Evolutionary conservation across 1,140 invertebrate species (phyloP).

Genomic region (Brachionus rotundiformis): DNA sequence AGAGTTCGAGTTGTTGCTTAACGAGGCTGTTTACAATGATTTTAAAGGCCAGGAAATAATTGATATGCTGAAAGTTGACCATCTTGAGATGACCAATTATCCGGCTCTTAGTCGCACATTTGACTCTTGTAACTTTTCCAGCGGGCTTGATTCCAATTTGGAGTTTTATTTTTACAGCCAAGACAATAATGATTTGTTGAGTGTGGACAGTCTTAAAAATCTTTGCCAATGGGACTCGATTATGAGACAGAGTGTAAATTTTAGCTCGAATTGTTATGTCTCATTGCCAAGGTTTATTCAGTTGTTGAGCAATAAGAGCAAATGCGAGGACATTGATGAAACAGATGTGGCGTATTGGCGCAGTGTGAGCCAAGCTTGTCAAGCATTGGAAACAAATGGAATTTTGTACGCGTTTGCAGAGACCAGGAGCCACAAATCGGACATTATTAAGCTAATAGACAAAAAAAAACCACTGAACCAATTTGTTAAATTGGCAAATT

Average conservation of each 20-base stretch:
- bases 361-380: not conserved
- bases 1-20: not conserved
- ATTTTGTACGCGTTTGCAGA: not conserved
- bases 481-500: not conserved
- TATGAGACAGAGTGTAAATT: not conserved
- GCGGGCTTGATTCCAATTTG: not conserved
- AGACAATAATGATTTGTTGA: not conserved
- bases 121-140: not conserved
- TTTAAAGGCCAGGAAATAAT: not conserved
- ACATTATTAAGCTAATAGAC: conserved; percentile 25
- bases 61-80: not conserved
- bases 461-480: conserved; percentile 30
- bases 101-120: not conserved
- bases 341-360: not conserved
- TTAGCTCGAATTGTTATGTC: conserved; percentile 8
- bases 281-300: conserved; percentile 29
- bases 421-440: not conserved
- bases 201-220: not conserved
- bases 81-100: not conserved
- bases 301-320: not conserved
- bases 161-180: conserved; percentile 41
- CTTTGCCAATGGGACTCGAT: conserved; percentile 24
- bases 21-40: not conserved
- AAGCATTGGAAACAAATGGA: not conserved
- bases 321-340: not conserved